Evolutionary conservation across 1,140 invertebrate species (phyloP).

Genomic region (Carcinoscorpius rotundicauda): DNA sequence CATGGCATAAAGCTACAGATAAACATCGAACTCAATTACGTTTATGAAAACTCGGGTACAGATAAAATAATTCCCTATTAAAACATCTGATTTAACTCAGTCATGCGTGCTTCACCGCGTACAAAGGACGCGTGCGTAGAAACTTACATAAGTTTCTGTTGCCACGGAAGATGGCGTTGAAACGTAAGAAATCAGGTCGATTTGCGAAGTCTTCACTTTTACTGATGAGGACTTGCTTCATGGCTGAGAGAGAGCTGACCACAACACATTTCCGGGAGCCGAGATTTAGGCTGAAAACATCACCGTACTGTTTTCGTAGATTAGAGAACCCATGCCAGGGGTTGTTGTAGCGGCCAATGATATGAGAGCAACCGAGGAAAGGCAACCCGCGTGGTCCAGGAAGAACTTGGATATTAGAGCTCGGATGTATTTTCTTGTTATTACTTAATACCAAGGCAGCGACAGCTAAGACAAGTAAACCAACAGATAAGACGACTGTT

Average conservation of each 20-base stretch:
- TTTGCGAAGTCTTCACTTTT: constrained; percentile 67
- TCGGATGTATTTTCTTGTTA: no score
- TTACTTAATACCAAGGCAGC: no score
- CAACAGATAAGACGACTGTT: no score
- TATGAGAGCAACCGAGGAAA: constrained; percentile 54
- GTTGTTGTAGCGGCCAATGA: constrained; percentile 47
- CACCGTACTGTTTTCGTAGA: constrained; percentile 54
- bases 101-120: no score
- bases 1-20: no score
- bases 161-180: constrained; percentile 48
- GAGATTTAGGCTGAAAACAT: constrained; percentile 56
- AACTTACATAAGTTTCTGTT: constrained; percentile 58
- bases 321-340: constrained; percentile 59
- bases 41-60: no score
- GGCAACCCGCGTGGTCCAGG: constrained; percentile 46
- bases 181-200: constrained; percentile 61
- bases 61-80: no score
- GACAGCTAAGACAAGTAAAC: no score
- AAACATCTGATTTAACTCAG: no score
- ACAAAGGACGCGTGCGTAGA: background rate
- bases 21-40: no score
- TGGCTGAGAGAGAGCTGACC: constrained; percentile 55
- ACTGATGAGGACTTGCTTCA: constrained; percentile 63
- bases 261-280: constrained; percentile 57
- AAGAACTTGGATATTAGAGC: no score